These are phyloP conservation scores for Lepus townsendii DNA, from an alignment of 2,797 vertebrate species.

Conservation along the genomic window DNA sequence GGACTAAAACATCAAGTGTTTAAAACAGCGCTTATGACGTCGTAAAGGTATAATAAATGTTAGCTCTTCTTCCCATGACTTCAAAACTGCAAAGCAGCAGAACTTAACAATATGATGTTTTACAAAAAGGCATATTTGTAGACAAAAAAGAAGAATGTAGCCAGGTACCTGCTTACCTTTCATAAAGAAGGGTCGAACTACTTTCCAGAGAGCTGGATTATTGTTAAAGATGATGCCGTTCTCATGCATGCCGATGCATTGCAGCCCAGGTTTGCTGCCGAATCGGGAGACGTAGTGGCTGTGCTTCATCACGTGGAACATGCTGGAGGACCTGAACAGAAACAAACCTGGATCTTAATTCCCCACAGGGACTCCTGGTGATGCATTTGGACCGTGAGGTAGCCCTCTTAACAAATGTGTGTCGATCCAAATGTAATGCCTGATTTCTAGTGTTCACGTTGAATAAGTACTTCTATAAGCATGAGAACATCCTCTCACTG, in stretches of 20 bases:
- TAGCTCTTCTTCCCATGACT: not conserved
- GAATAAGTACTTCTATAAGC: not conserved
- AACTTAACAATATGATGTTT: not conserved
- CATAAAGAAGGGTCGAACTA: slow-evolving; percentile 93
- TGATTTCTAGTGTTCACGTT: not conserved
- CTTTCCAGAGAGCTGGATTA: slow-evolving; percentile 93
- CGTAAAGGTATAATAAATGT: not conserved
- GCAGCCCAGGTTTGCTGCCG: slow-evolving; percentile 93
- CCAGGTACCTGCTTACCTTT: slow-evolving; percentile 90
- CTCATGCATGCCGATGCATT: slow-evolving; percentile 96
- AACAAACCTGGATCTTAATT: not conserved
- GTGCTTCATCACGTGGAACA: slow-evolving; percentile 95
- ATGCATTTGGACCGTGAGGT: not conserved
- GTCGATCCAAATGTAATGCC: not conserved
- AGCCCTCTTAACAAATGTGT: not conserved
- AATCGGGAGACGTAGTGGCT: slow-evolving; percentile 93
- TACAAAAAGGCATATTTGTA: not conserved
- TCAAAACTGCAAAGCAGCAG: not conserved
- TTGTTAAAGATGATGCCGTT: slow-evolving; percentile 98
- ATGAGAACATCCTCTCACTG: not conserved
- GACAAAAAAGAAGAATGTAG: not conserved
- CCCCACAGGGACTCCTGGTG: not conserved
- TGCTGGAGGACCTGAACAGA: slow-evolving; percentile 92
- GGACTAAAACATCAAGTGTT: slow-evolving; percentile 17
- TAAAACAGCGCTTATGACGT: not conserved